These are phyloP conservation scores for Hippocampus abdominalis DNA, from an alignment of 2,113 vertebrate genomes.

Conservation along the genomic window DNA sequence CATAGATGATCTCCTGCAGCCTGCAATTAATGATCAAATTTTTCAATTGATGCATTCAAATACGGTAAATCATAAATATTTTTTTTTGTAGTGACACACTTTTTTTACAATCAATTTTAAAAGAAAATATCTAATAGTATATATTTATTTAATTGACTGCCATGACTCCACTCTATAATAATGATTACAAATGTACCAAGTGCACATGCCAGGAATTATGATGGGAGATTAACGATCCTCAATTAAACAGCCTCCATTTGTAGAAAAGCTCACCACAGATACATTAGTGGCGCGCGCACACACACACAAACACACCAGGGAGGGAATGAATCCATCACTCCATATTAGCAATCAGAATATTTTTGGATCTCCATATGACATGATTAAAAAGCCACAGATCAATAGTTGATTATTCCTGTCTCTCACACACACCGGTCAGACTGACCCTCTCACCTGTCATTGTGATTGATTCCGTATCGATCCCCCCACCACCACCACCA, in stretches of 20 bases:
- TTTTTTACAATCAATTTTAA: not conserved
- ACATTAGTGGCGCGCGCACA: conserved; percentile 7
- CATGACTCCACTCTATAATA: not conserved
- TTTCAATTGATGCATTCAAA: not conserved
- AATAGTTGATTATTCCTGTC: conserved; percentile 71
- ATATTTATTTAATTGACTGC: not conserved
- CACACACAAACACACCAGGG: conserved; percentile 5
- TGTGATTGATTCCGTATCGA: conserved; percentile 72
- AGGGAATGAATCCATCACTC: conserved; percentile 19
- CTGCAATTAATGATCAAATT: not conserved
- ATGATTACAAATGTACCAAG: conserved; percentile 4
- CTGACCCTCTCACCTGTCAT: conserved; percentile 68
- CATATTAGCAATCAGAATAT: conserved; percentile 13
- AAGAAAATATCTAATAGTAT: not conserved
- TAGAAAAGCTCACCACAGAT: not conserved
- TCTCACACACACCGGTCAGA: conserved; percentile 58
- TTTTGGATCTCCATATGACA: conserved; percentile 25
- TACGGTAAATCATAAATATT: not conserved
- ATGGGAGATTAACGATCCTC: not conserved
- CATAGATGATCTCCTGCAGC: not conserved
- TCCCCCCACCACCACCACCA: conserved; percentile 24
- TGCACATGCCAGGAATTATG: conserved; percentile 8
- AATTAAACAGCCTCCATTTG: conserved; percentile 8
- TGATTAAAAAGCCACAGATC: conserved; percentile 59
- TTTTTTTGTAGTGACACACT: not conserved